These are phyloP conservation scores for Sicus ferrugineus DNA, from an alignment of 2,888 invertebrate species.

Conservation along the genomic window DNA sequence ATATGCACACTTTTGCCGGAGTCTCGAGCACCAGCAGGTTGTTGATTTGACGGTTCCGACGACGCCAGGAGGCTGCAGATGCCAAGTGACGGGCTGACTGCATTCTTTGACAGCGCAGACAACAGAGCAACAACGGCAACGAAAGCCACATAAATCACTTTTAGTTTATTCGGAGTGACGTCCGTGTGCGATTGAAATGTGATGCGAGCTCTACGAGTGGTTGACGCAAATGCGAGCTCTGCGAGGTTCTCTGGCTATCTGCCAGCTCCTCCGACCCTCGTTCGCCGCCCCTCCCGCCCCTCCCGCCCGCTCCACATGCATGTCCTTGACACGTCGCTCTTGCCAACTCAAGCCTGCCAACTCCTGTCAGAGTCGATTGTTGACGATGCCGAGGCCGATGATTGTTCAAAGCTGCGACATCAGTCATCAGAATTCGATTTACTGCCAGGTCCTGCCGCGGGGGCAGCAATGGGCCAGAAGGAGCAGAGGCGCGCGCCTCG, in stretches of 20 bases:
- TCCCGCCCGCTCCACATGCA: conserved; percentile 8
- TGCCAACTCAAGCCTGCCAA: neutral
- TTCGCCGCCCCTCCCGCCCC: neutral
- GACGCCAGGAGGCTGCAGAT: too few species aligned
- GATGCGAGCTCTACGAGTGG: too few species aligned
- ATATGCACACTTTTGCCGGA: too few species aligned
- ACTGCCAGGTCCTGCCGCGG: too few species aligned
- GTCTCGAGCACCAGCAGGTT: too few species aligned
- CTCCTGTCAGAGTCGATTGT: conserved; percentile 21
- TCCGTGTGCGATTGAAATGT: neutral
- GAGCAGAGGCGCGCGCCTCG: too few species aligned
- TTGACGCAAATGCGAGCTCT: neutral
- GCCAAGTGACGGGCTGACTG: too few species aligned
- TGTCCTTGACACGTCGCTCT: neutral
- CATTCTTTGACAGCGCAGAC: neutral
- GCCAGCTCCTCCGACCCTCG: neutral
- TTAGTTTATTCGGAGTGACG: neutral
- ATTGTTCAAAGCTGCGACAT: conserved; percentile 49
- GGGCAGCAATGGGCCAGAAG: neutral
- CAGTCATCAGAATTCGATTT: conserved; percentile 54
- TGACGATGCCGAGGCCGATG: conserved; percentile 25
- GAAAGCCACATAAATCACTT: neutral
- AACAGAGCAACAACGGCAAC: neutral
- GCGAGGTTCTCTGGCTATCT: neutral
- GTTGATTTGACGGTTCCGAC: too few species aligned